phyloP scores from a whole-genome alignment of 2,888 invertebrate species.

The Lobophora halterata region DNA sequence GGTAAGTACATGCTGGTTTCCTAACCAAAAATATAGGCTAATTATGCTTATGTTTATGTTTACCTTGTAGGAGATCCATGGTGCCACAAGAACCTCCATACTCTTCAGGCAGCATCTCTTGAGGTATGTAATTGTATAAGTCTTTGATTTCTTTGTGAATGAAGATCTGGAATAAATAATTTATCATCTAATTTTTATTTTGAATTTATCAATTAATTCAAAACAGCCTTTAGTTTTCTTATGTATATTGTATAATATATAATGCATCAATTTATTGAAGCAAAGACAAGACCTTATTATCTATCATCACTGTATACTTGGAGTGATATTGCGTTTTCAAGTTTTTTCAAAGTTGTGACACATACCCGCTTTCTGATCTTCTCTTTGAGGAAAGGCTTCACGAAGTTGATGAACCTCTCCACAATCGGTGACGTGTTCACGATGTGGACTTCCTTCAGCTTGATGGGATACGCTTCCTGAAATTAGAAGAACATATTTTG shows the following conservation, averaged over 20 bases:
- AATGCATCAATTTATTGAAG: too few species aligned
- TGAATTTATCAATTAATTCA: background rate
- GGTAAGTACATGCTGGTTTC: too few species aligned
- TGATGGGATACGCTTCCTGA: slow-evolving; percentile 87
- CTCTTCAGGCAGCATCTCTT: slow-evolving; percentile 89
- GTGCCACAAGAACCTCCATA: slow-evolving; percentile 90
- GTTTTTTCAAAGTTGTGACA: slow-evolving; percentile 2
- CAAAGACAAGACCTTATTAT: background rate
- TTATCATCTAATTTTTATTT: too few species aligned
- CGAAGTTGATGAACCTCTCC: slow-evolving; percentile 90
- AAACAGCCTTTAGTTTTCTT: too few species aligned
- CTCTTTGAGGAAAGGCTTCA: slow-evolving; percentile 92
- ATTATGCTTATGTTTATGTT: too few species aligned
- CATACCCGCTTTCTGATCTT: slow-evolving; percentile 88
- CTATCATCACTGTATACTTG: background rate
- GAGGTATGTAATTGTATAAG: slow-evolving; percentile 88
- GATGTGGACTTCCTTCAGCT: slow-evolving; percentile 91
- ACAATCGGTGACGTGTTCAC: slow-evolving; percentile 91
- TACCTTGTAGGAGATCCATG: slow-evolving; percentile 85
- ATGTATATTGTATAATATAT: too few species aligned
- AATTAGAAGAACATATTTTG: slow-evolving; percentile 22
- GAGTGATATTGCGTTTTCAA: background rate
- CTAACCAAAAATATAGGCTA: too few species aligned
- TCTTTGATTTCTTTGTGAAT: slow-evolving; percentile 88
- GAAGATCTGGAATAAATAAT: slow-evolving; percentile 78